Conservation (phyloP, 2,888 invertebrate species). For the Harpagoxenus sublaevis region DNA sequence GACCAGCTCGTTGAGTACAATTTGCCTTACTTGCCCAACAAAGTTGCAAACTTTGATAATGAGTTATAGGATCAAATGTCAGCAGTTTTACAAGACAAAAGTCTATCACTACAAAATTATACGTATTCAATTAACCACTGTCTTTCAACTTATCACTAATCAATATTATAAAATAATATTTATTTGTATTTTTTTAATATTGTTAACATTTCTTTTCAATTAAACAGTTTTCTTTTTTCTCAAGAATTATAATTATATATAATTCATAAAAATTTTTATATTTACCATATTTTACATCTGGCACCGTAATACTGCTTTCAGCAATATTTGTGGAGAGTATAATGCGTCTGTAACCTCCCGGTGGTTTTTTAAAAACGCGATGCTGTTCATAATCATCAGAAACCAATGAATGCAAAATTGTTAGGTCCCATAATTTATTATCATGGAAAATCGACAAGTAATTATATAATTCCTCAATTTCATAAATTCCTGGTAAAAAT, state of each 20-base stretch:
- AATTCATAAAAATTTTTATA: not conserved
- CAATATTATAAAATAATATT: conserved; percentile 1
- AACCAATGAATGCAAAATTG: conserved; percentile 92
- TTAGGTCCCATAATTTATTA: conserved; percentile 87
- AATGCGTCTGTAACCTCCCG: conserved; percentile 91
- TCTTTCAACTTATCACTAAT: conserved; percentile 63
- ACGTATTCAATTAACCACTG: not conserved
- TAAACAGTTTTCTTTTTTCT: not conserved
- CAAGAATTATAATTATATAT: not conserved
- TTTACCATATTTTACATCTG: conserved; percentile 93
- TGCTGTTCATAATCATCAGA: conserved; percentile 93
- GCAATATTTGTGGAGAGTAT: conserved; percentile 97
- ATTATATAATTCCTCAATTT: conserved; percentile 91
- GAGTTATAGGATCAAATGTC: conserved; percentile 91
- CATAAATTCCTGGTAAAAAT: conserved; percentile 95
- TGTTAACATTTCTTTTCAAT: not conserved
- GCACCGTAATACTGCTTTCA: conserved; percentile 96
- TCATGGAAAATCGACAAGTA: conserved; percentile 65
- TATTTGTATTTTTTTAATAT: conserved; percentile 4
- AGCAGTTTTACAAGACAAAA: conserved; percentile 96
- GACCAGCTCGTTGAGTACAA: conserved; percentile 95
- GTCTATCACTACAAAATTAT: conserved; percentile 91
- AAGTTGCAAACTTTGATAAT: conserved; percentile 92
- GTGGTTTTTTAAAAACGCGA: conserved; percentile 88
- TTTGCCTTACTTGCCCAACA: conserved; percentile 96